Base-by-base conservation (phyloP, 2,113 vertebrate species). In the Thomomys bottae region DNA sequence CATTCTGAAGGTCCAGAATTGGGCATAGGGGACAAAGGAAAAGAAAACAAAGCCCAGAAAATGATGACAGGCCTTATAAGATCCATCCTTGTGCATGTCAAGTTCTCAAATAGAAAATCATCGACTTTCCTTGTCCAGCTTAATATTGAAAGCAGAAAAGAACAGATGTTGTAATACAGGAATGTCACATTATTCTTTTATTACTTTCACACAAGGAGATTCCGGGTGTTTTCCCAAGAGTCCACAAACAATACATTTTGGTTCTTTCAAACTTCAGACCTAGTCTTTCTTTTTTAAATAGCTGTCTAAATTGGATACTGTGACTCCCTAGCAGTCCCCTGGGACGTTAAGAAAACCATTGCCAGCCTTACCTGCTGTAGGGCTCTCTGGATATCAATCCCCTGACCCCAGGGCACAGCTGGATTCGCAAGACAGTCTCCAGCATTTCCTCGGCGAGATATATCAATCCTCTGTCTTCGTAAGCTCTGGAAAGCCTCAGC, bases 351-450 rank as follows among this genome's bases (percentile, higher is more conserved):
- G 28, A 45, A 23, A 38, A 5, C 11, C 70, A 8, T 6, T 8
- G 40, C 18, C 38, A 11, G 71, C 3, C 96, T 36, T 64, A 99
- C 99, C 99, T 99, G 99, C 97, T 99, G 99, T 94, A 99, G 96
- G 0, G 99, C 99, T 97, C 99, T 98, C 97, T 99, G 99, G 96
- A 99, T 99, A 97, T 99, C 99, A 17, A 99, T 99, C 67, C 99
- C 99, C 89, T 99, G 99, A 45, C 99, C 99, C 99, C 99, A 99
- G 64, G 99, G 99, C 93, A 99, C 99, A 0, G 99, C 99, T 0
- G 99, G 99, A 96, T 99, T 99, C 94, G 99, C 99, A 17, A 99
- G 98, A 95, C 99, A 99, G 96, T 99, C 99, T 4, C 99, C 99
- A 0, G 99, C 99, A 0, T 99, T 99, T 71, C 99, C 99, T 0